phyloP scores from a whole-genome alignment of 2,113 vertebrate species.

The Eleginops maclovinus region DNA sequence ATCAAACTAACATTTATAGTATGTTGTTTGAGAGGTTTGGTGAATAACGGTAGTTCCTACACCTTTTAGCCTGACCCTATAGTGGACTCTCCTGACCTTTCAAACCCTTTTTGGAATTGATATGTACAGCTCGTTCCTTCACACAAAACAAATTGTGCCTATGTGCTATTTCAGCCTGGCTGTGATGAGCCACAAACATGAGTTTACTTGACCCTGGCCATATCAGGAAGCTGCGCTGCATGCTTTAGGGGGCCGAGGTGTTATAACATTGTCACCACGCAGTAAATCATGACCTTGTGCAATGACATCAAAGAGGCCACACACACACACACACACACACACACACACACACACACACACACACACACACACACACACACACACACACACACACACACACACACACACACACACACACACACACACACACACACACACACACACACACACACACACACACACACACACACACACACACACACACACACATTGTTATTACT shows the following conservation, averaged over 20 bases:
- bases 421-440: no score
- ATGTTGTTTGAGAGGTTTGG: no score
- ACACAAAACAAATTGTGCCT: conserved; percentile 39
- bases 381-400: conserved; percentile 1
- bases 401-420: no score
- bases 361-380: background rate
- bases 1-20: background rate
- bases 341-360: background rate
- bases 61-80: background rate
- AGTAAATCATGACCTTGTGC: conserved; percentile 57
- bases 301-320: conserved; percentile 58
- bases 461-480: no score
- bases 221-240: conserved; percentile 48
- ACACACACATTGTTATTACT: no score
- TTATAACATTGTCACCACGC: conserved; percentile 65
- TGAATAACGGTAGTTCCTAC: background rate
- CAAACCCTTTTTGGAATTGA: background rate
- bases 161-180: conserved; percentile 56
- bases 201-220: conserved; percentile 60
- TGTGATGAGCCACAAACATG: conserved; percentile 46
- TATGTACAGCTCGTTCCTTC: conserved; percentile 23
- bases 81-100: background rate
- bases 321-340: background rate
- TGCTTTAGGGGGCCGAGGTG: conserved; percentile 33
- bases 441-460: no score